Conservation (phyloP, 2,113 vertebrate species). For the Rhea pennata region DNA sequence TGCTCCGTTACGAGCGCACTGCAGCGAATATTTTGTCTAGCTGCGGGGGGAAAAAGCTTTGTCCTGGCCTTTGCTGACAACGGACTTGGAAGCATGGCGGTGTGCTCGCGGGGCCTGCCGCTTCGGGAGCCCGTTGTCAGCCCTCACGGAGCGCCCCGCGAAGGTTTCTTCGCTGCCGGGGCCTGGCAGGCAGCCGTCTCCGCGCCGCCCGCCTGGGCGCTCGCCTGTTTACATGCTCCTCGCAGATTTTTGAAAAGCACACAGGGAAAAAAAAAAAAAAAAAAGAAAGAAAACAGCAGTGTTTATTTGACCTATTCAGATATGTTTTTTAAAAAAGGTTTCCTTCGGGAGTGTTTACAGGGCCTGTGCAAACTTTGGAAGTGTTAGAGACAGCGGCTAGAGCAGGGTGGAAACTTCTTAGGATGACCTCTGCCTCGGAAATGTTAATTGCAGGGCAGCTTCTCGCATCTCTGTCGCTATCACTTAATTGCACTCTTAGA, state of each 20-base stretch:
- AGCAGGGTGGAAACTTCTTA: background rate
- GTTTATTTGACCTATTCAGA: constrained; percentile 56
- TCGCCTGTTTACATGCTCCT: constrained; percentile 64
- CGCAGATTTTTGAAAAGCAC: constrained; percentile 42
- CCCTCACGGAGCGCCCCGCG: constrained; percentile 70
- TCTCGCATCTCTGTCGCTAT: accelerated
- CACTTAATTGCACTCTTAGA: accelerated
- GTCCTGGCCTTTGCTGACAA: constrained; percentile 77
- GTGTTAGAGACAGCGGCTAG: background rate
- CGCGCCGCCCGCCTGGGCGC: constrained; percentile 58
- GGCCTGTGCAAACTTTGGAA: background rate
- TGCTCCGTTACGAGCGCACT: constrained; percentile 63
- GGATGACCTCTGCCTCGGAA: background rate
- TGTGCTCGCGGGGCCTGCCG: constrained; percentile 73
- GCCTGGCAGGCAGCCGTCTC: constrained; percentile 73
- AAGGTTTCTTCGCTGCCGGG: constrained; percentile 85
- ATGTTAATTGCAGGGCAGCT: background rate
- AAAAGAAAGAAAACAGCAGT: background rate
- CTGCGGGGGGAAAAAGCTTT: constrained; percentile 76
- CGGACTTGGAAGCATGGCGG: constrained; percentile 79
- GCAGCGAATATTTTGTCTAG: constrained; percentile 78
- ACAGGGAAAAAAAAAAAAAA: background rate
- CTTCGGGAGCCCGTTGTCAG: constrained; percentile 75
- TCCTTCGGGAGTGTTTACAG: constrained; percentile 11
- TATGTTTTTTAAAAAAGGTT: constrained; percentile 20